Percentiles rank a stretch among this genome's conserved stretches.
Evolutionary conservation across 2,888 invertebrate genomes (phyloP).

Genomic region (Strigamia maritima): DNA sequence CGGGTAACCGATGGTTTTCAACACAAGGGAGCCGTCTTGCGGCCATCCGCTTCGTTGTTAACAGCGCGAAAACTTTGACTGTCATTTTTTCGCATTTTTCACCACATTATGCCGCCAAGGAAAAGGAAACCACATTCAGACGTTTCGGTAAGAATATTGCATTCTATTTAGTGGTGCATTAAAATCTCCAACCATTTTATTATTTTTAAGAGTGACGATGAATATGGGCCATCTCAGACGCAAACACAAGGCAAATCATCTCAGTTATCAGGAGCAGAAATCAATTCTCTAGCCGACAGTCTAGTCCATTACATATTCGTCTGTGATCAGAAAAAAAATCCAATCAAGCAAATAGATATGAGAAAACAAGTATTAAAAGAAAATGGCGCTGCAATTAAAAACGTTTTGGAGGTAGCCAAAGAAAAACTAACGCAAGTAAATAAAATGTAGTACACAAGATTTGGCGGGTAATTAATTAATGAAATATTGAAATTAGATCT

Average conservation of each 20-base stretch:
- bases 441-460: no score
- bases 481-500: not conserved
- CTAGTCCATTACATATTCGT: not conserved
- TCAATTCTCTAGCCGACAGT: not conserved
- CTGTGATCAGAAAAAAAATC: not conserved
- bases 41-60: no score
- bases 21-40: no score
- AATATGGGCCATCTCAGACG: not conserved
- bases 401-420: not conserved
- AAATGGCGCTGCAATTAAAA: not conserved
- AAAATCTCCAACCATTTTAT: not conserved
- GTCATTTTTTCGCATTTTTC: no score
- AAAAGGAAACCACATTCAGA: not conserved
- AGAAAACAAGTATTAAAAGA: not conserved
- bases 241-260: not conserved
- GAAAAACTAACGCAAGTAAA: not conserved
- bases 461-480: not conserved
- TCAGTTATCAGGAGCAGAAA: not conserved
- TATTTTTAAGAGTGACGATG: not conserved
- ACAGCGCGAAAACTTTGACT: no score
- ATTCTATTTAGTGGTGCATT: not conserved
- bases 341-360: constrained; percentile 12
- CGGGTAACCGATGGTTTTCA: no score
- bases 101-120: not conserved
- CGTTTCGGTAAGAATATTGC: not conserved